Evolutionary conservation across 2,113 vertebrate genomes (phyloP).

Genomic region (Alethe castanea): DNA sequence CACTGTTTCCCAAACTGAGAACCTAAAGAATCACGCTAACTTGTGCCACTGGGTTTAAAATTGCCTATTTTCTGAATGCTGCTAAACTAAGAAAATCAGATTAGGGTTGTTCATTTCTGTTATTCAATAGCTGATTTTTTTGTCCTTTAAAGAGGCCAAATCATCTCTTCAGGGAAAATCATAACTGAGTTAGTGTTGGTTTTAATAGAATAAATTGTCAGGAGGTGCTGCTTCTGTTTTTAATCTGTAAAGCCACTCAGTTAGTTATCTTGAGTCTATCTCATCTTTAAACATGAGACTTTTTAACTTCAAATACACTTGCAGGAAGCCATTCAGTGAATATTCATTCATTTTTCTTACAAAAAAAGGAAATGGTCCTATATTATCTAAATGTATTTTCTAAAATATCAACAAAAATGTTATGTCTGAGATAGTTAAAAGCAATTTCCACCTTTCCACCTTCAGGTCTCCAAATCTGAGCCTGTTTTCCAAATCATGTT

Average conservation of each 20-base stretch:
- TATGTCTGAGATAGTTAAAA: not conserved
- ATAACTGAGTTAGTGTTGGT: not conserved
- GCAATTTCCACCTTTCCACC: not conserved
- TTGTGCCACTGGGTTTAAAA: not conserved
- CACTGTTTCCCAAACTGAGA: not conserved
- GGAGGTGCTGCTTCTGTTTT: not conserved
- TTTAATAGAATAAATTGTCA: not conserved
- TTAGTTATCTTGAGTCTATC: not conserved
- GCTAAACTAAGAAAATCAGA: not conserved
- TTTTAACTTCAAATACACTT: not conserved
- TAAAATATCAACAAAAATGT: not conserved
- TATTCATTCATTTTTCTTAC: not conserved
- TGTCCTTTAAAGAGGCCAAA: not conserved
- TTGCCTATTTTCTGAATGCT: not conserved
- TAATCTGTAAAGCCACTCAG: not conserved
- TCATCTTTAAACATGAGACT: constrained; percentile 5
- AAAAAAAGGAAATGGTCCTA: not conserved
- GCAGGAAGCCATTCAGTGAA: not conserved
- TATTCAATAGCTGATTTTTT: not conserved
- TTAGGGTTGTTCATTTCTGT: not conserved
- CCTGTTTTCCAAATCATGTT: not conserved
- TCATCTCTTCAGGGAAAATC: not conserved
- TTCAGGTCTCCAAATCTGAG: not conserved
- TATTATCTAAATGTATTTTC: not conserved
- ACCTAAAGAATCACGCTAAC: not conserved